phyloP scores from a whole-genome alignment of 2,888 invertebrate genomes.

The Drosophila engyochracea region DNA sequence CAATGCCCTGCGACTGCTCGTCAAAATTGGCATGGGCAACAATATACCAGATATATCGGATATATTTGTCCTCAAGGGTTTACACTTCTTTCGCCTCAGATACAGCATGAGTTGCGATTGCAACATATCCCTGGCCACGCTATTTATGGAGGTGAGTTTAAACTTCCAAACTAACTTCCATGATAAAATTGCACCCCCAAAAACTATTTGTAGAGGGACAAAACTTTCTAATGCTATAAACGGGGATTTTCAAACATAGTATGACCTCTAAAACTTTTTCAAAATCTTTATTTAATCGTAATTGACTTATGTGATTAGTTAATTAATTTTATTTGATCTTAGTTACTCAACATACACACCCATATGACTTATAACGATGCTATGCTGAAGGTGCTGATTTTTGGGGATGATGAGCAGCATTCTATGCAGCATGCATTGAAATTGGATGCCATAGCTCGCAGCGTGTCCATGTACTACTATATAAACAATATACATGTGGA shows the following conservation, averaged over 20 bases:
- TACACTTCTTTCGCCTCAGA: constrained; percentile 62
- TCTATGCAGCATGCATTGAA: constrained; percentile 48
- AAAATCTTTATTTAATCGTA: not conserved
- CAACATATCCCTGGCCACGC: constrained; percentile 52
- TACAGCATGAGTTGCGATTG: constrained; percentile 61
- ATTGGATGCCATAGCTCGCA: constrained; percentile 49
- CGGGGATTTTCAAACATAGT: too few relatives aligned
- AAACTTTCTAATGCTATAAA: not conserved
- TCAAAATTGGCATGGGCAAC: constrained; percentile 57
- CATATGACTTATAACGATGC: constrained; percentile 58
- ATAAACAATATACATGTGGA: constrained; percentile 51
- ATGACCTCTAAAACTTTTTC: not conserved
- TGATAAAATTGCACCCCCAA: not conserved
- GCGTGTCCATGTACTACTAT: constrained; percentile 51
- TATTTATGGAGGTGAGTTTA: constrained; percentile 56
- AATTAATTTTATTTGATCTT: not conserved
- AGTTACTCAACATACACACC: constrained; percentile 60
- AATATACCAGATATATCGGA: constrained; percentile 58
- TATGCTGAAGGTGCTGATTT: constrained; percentile 37
- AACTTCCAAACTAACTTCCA: not conserved
- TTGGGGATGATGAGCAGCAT: constrained; percentile 34
- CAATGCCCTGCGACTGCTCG: constrained; percentile 56
- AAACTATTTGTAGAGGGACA: not conserved
- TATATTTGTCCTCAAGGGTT: constrained; percentile 59
- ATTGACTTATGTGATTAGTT: not conserved